Percentiles rank a stretch among this genome's conserved stretches.
Evolutionary conservation across 1,140 invertebrate species (phyloP).

Genomic region (Drosophila chauvacae): DNA sequence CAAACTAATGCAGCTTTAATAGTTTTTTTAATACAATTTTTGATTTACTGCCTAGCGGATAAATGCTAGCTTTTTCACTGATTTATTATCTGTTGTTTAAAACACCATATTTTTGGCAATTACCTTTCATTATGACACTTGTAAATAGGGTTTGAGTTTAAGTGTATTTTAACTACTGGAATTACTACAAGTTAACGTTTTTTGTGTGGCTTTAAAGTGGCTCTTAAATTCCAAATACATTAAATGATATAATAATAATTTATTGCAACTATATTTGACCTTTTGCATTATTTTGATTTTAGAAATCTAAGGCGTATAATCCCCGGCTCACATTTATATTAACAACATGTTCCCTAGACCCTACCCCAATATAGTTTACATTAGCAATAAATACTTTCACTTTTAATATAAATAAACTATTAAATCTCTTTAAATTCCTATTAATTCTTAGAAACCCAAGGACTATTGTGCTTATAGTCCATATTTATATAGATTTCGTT

Average conservation of each 20-base stretch:
- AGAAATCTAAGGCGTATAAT: no score
- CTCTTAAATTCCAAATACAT: no score
- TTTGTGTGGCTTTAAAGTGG: background rate
- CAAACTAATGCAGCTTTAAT: background rate
- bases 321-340: no score
- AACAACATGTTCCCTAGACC: background rate
- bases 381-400: conserved; percentile 62
- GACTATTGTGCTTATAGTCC: no score
- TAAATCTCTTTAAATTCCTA: background rate
- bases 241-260: no score
- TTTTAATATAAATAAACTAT: no score
- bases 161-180: background rate
- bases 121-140: background rate
- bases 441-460: background rate
- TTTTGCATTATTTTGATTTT: no score
- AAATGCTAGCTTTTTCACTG: background rate
- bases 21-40: background rate
- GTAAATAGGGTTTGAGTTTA: background rate
- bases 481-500: background rate
- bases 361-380: conserved; percentile 26
- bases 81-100: background rate
- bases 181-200: background rate
- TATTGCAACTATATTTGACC: no score
- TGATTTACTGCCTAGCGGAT: no score
- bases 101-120: background rate